Base-by-base conservation (phyloP, 2,797 vertebrate genomes). In the Rachycentron canadum region DNA sequence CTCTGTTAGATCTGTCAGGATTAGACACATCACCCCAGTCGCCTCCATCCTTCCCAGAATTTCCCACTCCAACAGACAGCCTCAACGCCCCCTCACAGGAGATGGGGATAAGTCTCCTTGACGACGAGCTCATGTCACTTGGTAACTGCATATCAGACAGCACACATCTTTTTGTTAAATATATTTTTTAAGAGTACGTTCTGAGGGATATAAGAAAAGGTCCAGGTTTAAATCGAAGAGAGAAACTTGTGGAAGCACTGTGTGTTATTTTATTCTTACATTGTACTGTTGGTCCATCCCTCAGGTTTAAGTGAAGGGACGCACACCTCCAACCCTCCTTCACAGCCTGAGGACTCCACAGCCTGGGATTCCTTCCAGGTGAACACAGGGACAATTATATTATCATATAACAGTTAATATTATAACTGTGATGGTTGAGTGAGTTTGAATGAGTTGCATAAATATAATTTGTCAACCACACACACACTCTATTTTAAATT, bases 351-450 rank as follows among this genome's bases (percentile, higher is more conserved):
- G 74, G 98, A 99, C 53, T 92, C 93, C 60, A 93, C 93, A 19
- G 93, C 93, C 5, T 99, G 98, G 98, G 97, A 99, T 88, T 97
- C 96, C 73, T 99, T 99, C 91, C 98, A 99, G 97, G 98, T 99
- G 94, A 84, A 7, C 3, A 3, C 26, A 11, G 11, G 45, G 50
- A 60, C 32, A 23, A 57, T 26, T 26, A n/a, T n/a, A n/a, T n/a
- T n/a, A n/a, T n/a, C n/a, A n/a, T n/a, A n/a, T n/a, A n/a, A n/a
- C 1, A 36, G 21, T 38, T 45, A 19, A 26, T 23, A 3, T 14
- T n/a, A 4, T 36, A 25, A 19, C 32, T 14, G 26, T 49, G 19
- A 47, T 7, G 6, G 16, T 23, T n/a, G 6, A 23, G 12, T 58
- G n/a, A 32, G 17, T 5, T 25, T 34, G 49, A 49, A 40, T 71